phyloP scores from a whole-genome alignment of 2,797 vertebrate species.

The Odontamblyopus lacepedii region DNA sequence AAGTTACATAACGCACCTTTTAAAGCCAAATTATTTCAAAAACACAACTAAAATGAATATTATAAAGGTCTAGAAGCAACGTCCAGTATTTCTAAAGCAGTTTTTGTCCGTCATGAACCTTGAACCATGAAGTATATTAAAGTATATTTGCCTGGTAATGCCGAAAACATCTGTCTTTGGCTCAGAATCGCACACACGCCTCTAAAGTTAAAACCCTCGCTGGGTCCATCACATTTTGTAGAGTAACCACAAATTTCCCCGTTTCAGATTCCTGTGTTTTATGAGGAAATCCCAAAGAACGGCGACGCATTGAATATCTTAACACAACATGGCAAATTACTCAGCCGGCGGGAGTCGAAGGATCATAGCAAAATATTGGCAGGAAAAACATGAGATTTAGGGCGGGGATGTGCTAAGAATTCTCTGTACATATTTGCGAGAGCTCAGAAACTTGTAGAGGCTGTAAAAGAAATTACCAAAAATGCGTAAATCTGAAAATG shows the following conservation, averaged over 20 bases:
- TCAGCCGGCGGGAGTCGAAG: slow-evolving; percentile 1
- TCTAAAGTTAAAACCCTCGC: background rate
- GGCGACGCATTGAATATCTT: background rate
- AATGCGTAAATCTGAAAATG: slow-evolving; percentile 22
- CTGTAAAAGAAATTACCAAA: slow-evolving; percentile 23
- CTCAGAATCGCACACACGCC: background rate
- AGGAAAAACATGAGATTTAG: slow-evolving; percentile 2
- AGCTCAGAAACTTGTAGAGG: background rate
- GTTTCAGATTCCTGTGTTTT: slow-evolving; percentile 5
- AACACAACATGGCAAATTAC: slow-evolving; percentile 1
- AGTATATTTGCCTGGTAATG: background rate
- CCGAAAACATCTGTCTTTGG: background rate
- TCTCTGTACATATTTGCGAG: slow-evolving; percentile 26
- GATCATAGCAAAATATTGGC: slow-evolving; percentile 20
- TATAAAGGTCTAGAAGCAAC: background rate
- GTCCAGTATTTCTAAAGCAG: background rate
- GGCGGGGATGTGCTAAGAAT: background rate
- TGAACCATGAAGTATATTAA: background rate
- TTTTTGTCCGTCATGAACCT: background rate
- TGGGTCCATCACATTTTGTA: background rate
- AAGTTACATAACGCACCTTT: too few species aligned
- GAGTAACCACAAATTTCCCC: background rate
- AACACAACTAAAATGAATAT: too few species aligned
- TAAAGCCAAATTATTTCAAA: too few species aligned
- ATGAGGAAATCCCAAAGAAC: slow-evolving; percentile 3